Evolutionary conservation across 2,888 invertebrate species (phyloP), one percentile per base, ranked within the genome.

Genomic region (Malthinus flaveolus): DNA sequence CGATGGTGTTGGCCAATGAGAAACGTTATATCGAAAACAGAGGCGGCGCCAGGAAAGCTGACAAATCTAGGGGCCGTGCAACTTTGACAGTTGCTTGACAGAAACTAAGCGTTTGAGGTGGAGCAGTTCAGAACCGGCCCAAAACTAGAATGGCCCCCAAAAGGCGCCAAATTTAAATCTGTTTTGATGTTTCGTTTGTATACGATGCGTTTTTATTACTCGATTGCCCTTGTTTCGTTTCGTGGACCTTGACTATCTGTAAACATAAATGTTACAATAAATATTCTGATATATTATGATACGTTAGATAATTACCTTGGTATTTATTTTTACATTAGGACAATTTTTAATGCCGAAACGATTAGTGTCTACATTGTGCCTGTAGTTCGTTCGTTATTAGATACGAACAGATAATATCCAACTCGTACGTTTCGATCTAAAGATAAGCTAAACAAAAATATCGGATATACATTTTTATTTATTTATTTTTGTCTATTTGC

Each of bases 81-180:
- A 68, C 70, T 71, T 75, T 78, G 79, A 79, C 78, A 76, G 72
- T 68, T 70, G 62, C 72, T 71, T 76, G 79, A 79, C 79, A 75
- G 73, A 66, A 73, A 79, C 78, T 75, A 80, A 80, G 77, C 76
- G 75, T 69, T 77, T 73, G 73, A 79, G 80, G 79, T 76, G 80
- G 79, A 76, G 79, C 78, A 67, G 67, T 68, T 65, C 71, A 71
- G 72, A 74, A 71, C 74, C 77, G 73, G 73, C 79, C 79, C 76
- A 75, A 77, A 23, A 78, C 73, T 74, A 70, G 76, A 74, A 79
- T 80, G 80, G 80, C 78, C 73, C 72, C 77, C 73, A 57, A 53
- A 63, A 63, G 67, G 74, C 78, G 78, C 71, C 71, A 78, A 76
- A 72, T 77, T 77, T 68, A 68, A 77, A 78, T 37, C 11, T 49